Conservation (phyloP, 2,797 vertebrate species). For the Hapalemur alaotrensis region DNA sequence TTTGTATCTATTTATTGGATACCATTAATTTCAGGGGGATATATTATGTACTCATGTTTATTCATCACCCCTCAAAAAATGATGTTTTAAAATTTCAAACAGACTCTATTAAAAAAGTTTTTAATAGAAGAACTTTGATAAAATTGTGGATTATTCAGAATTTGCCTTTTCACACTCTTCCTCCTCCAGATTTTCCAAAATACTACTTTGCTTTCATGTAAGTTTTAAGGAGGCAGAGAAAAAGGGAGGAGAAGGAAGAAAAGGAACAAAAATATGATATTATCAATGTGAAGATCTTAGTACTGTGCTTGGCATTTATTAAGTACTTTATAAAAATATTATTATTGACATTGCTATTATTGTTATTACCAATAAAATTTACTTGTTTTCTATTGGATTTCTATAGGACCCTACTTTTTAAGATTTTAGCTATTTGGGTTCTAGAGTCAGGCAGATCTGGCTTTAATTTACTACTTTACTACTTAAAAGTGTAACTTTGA, state of each 20-base stretch:
- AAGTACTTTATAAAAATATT: conserved; percentile 12
- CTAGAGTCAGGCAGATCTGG: neutral
- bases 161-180: neutral
- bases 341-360: neutral
- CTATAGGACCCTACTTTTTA: neutral
- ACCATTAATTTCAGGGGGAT: neutral
- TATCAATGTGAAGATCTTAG: neutral
- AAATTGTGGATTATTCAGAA: conserved; percentile 13
- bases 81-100: conserved; percentile 39
- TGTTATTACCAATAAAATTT: neutral
- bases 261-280: neutral
- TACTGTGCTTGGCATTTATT: neutral
- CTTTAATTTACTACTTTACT: neutral
- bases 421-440: neutral
- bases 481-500: neutral
- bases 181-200: neutral
- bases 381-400: neutral
- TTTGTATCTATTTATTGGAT: conserved; percentile 31
- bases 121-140: neutral
- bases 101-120: conserved; percentile 1
- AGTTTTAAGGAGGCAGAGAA: neutral
- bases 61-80: neutral
- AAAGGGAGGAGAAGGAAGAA: neutral
- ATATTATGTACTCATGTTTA: conserved; percentile 24
- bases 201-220: neutral